A percentile compares a stretch with the other conserved stretches of the same genome.
These are phyloP conservation scores for Bubo bubo DNA, from an alignment of 2,113 vertebrate species.

Conservation along the genomic window DNA sequence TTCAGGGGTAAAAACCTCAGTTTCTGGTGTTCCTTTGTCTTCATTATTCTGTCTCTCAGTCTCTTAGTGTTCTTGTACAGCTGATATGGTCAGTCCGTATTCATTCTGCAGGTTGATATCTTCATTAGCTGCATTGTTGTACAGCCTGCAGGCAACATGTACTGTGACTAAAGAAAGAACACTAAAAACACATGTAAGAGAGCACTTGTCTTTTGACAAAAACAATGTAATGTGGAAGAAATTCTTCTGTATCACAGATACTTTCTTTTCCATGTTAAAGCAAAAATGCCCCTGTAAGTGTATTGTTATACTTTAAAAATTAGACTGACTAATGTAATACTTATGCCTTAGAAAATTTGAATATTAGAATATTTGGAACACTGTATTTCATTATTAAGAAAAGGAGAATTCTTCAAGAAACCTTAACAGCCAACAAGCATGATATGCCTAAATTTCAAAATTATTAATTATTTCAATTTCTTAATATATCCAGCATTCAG, in stretches of 20 bases:
- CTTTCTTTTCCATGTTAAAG: neutral
- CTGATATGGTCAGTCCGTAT: neutral
- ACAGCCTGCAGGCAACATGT: neutral
- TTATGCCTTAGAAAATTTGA: neutral
- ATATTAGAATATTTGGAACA: neutral
- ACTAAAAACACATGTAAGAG: neutral
- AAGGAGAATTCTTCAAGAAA: neutral
- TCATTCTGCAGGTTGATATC: neutral
- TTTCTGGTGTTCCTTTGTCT: neutral
- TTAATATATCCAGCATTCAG: neutral
- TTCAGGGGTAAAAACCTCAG: neutral
- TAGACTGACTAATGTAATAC: neutral
- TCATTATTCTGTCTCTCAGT: neutral
- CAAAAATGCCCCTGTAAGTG: accelerated
- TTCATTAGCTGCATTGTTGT: neutral
- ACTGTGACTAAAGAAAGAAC: neutral
- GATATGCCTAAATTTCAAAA: neutral
- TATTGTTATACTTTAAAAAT: neutral
- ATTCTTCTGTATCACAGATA: neutral
- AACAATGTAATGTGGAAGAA: neutral
- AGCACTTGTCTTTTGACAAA: neutral
- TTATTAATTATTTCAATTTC: neutral
- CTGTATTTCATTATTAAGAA: neutral
- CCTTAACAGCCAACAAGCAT: accelerated
- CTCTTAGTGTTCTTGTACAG: neutral